Conservation (phyloP, 2,888 invertebrate species). For the Lochmaea capreae region DNA sequence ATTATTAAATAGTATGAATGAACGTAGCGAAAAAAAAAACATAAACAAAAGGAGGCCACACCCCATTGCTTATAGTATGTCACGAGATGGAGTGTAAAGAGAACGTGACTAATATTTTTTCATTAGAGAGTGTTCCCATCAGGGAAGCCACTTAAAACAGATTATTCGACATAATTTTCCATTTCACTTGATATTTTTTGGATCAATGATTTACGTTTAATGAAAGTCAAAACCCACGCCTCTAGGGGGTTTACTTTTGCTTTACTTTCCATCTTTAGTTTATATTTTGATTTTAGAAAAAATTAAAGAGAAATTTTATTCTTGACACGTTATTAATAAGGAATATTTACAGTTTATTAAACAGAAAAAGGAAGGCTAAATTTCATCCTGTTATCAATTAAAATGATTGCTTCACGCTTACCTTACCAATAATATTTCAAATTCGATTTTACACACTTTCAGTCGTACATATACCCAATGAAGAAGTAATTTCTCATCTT, state of each 20-base stretch:
- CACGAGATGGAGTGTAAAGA: constrained; percentile 19
- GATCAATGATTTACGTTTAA: constrained; percentile 30
- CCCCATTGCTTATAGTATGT: constrained; percentile 9
- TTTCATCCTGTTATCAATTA: too few relatives aligned
- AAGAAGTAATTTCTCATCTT: too few relatives aligned
- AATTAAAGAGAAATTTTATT: constrained; percentile 13
- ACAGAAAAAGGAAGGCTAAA: too few relatives aligned
- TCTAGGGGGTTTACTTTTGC: constrained; percentile 23
- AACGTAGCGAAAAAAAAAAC: background rate
- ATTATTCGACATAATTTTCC: constrained; percentile 37
- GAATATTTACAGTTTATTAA: background rate
- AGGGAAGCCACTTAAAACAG: constrained; percentile 34
- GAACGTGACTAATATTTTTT: constrained; percentile 29
- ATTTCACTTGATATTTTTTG: constrained; percentile 31
- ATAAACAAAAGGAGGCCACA: constrained; percentile 16
- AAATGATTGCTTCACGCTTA: too few relatives aligned
- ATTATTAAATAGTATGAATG: background rate
- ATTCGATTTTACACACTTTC: too few relatives aligned
- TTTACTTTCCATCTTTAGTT: constrained; percentile 21
- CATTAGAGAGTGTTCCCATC: constrained; percentile 28
- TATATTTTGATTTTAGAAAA: constrained; percentile 13
- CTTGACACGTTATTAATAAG: constrained; percentile 5
- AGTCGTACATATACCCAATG: too few relatives aligned
- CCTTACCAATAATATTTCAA: too few relatives aligned
- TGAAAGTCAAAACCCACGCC: constrained; percentile 32